These are phyloP conservation scores for Torymus auratus DNA, from an alignment of 2,888 invertebrate species.

Conservation along the genomic window DNA sequence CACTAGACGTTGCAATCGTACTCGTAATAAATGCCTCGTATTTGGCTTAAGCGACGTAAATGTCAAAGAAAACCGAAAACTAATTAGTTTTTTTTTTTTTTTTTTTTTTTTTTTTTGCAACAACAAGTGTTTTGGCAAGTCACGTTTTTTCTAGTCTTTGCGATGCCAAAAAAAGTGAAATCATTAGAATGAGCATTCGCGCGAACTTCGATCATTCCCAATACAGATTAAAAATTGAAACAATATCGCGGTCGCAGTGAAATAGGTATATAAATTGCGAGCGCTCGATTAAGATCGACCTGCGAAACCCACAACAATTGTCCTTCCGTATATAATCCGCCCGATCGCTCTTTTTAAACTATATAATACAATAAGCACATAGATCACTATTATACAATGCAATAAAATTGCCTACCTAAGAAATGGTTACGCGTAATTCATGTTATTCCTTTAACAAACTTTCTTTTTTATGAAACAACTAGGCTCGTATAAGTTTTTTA, in stretches of 20 bases:
- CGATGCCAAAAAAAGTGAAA: conserved; percentile 24
- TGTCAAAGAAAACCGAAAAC: conserved; percentile 40
- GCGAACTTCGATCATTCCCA: conserved; percentile 25
- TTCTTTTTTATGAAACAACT: conserved; percentile 68
- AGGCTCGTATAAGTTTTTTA: conserved; percentile 64
- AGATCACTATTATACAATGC: conserved; percentile 73
- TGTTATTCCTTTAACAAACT: conserved; percentile 71
- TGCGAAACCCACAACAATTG: conserved; percentile 68
- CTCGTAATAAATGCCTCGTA: conserved; percentile 52
- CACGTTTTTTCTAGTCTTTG: neutral
- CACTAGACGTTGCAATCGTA: conserved; percentile 28
- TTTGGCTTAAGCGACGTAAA: conserved; percentile 51
- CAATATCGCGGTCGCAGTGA: neutral
- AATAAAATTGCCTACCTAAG: conserved; percentile 69
- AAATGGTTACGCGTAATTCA: conserved; percentile 70
- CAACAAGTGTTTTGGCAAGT: conserved; percentile 25
- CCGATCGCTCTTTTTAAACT: conserved; percentile 70
- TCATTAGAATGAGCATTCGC: neutral
- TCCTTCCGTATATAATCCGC: conserved; percentile 66
- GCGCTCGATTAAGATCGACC: conserved; percentile 69
- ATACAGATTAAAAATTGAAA: conserved; percentile 18
- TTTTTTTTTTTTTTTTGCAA: too few relatives aligned
- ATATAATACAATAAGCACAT: conserved; percentile 75
- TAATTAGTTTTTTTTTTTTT: neutral
- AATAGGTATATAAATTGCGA: conserved; percentile 57